Conservation (phyloP, 2,888 invertebrate genomes). For the Chesias legatella region DNA sequence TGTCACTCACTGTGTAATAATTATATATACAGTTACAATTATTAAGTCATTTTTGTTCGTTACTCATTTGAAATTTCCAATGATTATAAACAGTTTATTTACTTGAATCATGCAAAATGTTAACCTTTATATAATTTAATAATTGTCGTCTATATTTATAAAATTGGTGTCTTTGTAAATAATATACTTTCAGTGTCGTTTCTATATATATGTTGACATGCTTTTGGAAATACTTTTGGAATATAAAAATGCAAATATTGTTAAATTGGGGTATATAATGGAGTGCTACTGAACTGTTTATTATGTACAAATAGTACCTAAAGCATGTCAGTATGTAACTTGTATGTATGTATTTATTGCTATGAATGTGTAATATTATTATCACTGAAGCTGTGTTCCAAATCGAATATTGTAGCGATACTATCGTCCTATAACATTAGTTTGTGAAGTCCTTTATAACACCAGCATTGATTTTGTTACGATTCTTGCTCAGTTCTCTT, state of each 20-base stretch:
- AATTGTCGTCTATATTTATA: background rate
- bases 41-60: no score
- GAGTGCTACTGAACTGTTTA: no score
- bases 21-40: constrained; percentile 39
- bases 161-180: constrained; percentile 34
- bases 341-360: constrained; percentile 26
- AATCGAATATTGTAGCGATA: constrained; percentile 29
- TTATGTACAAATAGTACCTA: no score
- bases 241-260: no score
- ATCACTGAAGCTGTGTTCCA: constrained; percentile 62
- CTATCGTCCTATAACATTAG: constrained; percentile 18
- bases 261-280: no score
- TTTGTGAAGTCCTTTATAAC: constrained; percentile 16
- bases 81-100: no score
- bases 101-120: no score
- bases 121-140: constrained; percentile 6
- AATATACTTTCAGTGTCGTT: constrained; percentile 13
- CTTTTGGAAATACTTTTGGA: background rate
- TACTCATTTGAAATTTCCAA: no score
- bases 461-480: constrained; percentile 25
- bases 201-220: constrained; percentile 4
- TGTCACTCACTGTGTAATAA: constrained; percentile 74
- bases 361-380: constrained; percentile 32
- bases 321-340: constrained; percentile 22
- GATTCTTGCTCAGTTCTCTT: constrained; percentile 63